Evolutionary conservation across 2,797 vertebrate genomes (phyloP).

Genomic region (Neosalanx taihuensis): DNA sequence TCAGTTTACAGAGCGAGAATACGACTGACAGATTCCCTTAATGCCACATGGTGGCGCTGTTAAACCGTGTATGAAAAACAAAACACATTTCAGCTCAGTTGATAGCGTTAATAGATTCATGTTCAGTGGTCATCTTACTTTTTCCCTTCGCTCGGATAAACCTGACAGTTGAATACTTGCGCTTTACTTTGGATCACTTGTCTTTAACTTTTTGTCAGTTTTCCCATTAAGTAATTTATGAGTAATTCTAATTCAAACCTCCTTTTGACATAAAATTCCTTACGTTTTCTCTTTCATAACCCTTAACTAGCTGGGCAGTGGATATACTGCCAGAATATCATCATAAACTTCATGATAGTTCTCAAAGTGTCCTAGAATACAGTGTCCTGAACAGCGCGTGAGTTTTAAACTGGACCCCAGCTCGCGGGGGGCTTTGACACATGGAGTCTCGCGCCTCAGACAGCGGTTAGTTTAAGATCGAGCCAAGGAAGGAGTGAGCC

Average conservation of each 20-base stretch:
- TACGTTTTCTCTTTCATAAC: not conserved
- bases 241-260: not conserved
- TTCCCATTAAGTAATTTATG: not conserved
- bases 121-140: no score
- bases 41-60: not conserved
- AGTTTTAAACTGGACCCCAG: no score
- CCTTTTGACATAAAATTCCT: not conserved
- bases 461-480: not conserved
- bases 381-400: no score
- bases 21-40: not conserved
- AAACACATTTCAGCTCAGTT: not conserved
- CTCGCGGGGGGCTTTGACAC: constrained; percentile 32
- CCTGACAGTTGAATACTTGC: not conserved
- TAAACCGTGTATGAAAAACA: not conserved
- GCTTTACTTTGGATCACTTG: not conserved
- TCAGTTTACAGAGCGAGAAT: not conserved
- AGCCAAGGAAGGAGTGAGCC: not conserved
- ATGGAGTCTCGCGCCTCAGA: constrained; percentile 2
- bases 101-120: no score
- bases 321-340: no score
- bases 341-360: no score
- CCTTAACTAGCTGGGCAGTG: not conserved
- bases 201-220: not conserved
- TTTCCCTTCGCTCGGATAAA: not conserved
- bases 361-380: no score